Conservation (phyloP, 2,888 invertebrate species). For the Dicyrtomina minuta region DNA sequence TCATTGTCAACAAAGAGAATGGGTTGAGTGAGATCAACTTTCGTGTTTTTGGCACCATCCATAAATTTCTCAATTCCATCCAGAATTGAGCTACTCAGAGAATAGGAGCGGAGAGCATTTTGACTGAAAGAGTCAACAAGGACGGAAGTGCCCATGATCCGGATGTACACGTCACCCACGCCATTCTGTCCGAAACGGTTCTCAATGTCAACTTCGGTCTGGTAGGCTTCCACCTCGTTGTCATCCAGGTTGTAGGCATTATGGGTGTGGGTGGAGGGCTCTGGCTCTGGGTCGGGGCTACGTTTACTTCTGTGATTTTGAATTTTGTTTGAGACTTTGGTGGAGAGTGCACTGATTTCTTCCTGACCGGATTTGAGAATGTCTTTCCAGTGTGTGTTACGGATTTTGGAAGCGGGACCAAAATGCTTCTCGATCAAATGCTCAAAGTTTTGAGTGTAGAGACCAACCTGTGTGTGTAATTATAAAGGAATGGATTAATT, state of each 20-base stretch:
- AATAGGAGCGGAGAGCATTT: conserved; percentile 54
- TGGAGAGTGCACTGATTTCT: conserved; percentile 49
- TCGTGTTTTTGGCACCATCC: conserved; percentile 65
- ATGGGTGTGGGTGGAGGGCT: too few species aligned
- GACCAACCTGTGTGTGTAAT: conserved; percentile 65
- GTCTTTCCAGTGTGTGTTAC: conserved; percentile 60
- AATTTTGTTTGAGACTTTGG: conserved; percentile 35
- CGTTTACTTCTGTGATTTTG: conserved; percentile 42
- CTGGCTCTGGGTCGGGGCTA: conserved; percentile 31
- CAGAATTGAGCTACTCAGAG: conserved; percentile 60
- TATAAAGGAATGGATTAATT: too few species aligned
- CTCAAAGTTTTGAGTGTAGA: conserved; percentile 77
- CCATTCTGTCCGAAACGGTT: conserved; percentile 26
- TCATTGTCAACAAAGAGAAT: conserved; percentile 77
- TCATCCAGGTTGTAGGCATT: conserved; percentile 8
- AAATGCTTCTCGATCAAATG: conserved; percentile 71
- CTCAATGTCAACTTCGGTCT: conserved; percentile 39
- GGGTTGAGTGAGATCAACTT: conserved; percentile 57
- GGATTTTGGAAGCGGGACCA: conserved; percentile 69
- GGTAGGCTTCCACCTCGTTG: conserved; percentile 38
- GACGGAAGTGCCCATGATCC: conserved; percentile 83
- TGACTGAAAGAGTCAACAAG: conserved; percentile 65
- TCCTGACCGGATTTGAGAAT: conserved; percentile 57
- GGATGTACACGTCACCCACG: conserved; percentile 68
- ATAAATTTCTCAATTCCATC: conserved; percentile 64